Percentiles rank a stretch among this genome's conserved stretches.
Evolutionary conservation across 2,113 vertebrate species (phyloP).

Genomic region (Syngnathus scovelli): DNA sequence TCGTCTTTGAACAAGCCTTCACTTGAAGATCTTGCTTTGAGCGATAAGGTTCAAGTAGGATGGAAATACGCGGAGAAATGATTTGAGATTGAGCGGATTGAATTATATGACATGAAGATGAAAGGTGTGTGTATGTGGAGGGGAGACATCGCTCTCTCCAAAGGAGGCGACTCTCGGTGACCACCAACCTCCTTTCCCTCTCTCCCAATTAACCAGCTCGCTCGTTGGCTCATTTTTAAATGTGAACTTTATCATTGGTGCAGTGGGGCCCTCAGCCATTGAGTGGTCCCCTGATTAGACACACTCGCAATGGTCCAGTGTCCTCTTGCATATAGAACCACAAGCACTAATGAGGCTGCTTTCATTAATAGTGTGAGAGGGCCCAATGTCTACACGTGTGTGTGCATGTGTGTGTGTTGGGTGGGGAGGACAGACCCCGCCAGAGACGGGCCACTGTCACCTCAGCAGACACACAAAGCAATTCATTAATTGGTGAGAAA

Average conservation of each 20-base stretch:
- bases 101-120: conserved; percentile 57
- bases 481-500: conserved; percentile 73
- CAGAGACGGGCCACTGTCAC: conserved; percentile 63
- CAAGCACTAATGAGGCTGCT: conserved; percentile 55
- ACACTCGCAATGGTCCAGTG: conserved; percentile 41
- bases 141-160: conserved; percentile 15
- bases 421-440: conserved; percentile 14
- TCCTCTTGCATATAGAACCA: conserved; percentile 31
- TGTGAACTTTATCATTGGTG: conserved; percentile 50
- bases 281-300: conserved; percentile 46
- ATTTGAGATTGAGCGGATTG: conserved; percentile 66
- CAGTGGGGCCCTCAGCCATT: conserved; percentile 21
- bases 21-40: conserved; percentile 53
- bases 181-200: conserved; percentile 24
- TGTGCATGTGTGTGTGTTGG: not conserved
- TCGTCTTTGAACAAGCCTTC: conserved; percentile 47
- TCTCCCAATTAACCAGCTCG: conserved; percentile 24
- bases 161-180: conserved; percentile 31
- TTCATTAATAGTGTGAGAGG: conserved; percentile 57
- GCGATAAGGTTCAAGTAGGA: conserved; percentile 61
- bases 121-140: conserved; percentile 27
- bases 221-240: conserved; percentile 37
- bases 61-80: conserved; percentile 56
- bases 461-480: conserved; percentile 63
- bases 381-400: not conserved